Conservation (phyloP, 2,888 invertebrate species). For the Phasia obesa region DNA sequence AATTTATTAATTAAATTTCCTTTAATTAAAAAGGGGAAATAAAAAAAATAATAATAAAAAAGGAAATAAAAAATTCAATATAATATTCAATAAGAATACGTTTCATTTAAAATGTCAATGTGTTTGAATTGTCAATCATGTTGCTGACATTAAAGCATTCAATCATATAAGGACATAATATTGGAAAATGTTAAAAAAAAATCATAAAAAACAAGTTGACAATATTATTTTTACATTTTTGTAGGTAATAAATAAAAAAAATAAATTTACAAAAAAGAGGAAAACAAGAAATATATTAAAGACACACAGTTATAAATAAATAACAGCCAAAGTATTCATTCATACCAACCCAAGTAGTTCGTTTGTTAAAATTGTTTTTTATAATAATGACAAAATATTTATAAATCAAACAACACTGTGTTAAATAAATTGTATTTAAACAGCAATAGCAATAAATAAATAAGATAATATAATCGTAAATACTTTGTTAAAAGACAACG, state of each 20-base stretch:
- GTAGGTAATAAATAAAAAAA: conserved; percentile 55
- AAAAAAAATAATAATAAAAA: no score
- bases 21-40: no score
- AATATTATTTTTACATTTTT: conserved; percentile 49
- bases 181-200: conserved; percentile 34
- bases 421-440: conserved; percentile 41
- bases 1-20: no score
- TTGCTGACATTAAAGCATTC: not conserved
- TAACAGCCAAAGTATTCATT: conserved; percentile 49
- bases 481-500: not conserved
- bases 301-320: conserved; percentile 63
- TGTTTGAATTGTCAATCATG: conserved; percentile 37
- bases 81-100: no score
- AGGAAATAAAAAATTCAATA: no score
- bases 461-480: conserved; percentile 4
- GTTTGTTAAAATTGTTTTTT: not conserved
- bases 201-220: conserved; percentile 41
- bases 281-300: conserved; percentile 28
- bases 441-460: conserved; percentile 1
- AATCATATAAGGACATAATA: conserved; percentile 19
- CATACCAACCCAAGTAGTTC: not conserved
- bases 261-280: conserved; percentile 13
- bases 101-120: conserved; percentile 36
- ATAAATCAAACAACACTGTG: conserved; percentile 35
- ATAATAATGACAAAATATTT: conserved; percentile 16